Evolutionary conservation across 2,113 vertebrate species (phyloP).

Genomic region (Hystrix brachyura): DNA sequence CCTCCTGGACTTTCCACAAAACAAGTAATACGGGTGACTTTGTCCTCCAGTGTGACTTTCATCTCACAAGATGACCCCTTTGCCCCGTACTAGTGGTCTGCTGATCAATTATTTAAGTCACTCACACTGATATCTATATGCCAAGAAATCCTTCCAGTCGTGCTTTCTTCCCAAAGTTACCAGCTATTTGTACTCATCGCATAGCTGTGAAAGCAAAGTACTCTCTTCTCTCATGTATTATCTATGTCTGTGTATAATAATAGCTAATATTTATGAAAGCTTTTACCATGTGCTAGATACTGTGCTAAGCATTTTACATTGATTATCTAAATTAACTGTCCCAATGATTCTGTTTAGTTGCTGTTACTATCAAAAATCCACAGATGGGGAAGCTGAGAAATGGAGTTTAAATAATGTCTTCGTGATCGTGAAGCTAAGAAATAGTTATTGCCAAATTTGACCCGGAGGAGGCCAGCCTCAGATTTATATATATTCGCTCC

Average conservation of each 20-base stretch:
- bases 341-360: not conserved
- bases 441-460: not conserved
- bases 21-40: not conserved
- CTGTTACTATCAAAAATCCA: not conserved
- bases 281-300: not conserved
- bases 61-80: not conserved
- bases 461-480: not conserved
- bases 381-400: not conserved
- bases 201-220: conserved; percentile 56
- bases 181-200: conserved; percentile 21
- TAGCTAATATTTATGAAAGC: conserved; percentile 43
- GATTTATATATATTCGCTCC: not conserved
- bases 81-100: not conserved
- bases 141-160: conserved; percentile 53
- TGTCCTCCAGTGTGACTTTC: not conserved
- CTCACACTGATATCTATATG: not conserved
- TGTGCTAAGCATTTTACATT: conserved; percentile 23
- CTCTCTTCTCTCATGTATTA: conserved; percentile 63
- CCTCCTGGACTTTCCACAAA: not conserved
- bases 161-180: conserved; percentile 43
- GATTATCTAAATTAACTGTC: conserved; percentile 42
- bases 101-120: conserved; percentile 9
- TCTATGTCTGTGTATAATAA: conserved; percentile 45
- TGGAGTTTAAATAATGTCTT: conserved; percentile 12
- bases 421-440: not conserved